These are phyloP conservation scores for Heliopora coerulea DNA, from an alignment of 92 coral and sea anemone genomes.

Conservation along the genomic window DNA sequence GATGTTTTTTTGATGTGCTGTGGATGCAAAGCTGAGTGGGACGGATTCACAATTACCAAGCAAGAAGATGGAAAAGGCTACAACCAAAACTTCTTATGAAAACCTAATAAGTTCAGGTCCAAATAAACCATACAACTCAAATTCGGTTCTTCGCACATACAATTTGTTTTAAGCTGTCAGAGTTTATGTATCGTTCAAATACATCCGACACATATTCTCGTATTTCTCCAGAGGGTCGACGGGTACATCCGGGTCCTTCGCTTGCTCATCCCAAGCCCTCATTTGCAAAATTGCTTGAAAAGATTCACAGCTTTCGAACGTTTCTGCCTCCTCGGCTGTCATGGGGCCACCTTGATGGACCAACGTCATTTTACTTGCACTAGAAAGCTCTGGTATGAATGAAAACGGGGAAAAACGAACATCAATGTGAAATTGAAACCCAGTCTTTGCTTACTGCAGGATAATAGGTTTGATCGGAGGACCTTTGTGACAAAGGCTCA, in stretches of 20 bases:
- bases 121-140: no score
- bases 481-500: no score
- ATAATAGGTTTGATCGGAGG: no score
- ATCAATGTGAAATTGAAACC: background rate
- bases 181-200: conserved; percentile 31
- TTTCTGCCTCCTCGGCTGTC: conserved; percentile 75
- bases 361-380: conserved; percentile 80
- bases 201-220: conserved; percentile 73
- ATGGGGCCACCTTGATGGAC: conserved; percentile 96
- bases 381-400: conserved; percentile 56
- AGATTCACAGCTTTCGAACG: conserved; percentile 66
- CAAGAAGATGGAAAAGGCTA: no score
- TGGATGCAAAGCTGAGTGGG: no score
- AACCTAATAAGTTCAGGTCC: no score
- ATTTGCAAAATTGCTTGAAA: conserved; percentile 80
- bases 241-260: conserved; percentile 60
- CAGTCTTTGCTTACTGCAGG: no score
- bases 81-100: no score
- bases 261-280: conserved; percentile 93
- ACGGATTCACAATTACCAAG: no score
- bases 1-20: no score
- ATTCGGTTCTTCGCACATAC: no score
- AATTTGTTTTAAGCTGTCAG: no score
- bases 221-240: conserved; percentile 82
- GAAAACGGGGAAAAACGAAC: background rate